These are phyloP conservation scores for Pseudochaenichthys georgianus DNA, from an alignment of 2,797 vertebrate species.

Conservation along the genomic window DNA sequence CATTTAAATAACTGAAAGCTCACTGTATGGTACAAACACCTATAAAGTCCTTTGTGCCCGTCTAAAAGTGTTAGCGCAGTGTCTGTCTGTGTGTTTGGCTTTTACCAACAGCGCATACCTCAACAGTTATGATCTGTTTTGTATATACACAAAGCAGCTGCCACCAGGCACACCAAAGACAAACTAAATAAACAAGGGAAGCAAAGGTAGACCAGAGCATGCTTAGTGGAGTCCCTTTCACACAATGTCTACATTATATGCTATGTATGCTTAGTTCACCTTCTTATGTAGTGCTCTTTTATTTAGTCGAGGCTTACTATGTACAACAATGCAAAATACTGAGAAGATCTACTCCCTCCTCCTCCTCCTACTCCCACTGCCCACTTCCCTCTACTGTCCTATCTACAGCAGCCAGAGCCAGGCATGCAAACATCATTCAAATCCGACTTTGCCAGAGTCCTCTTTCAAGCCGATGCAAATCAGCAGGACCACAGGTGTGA, in stretches of 20 bases:
- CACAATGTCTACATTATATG: not conserved
- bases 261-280: not conserved
- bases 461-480: slow-evolving; percentile 86
- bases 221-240: too few species aligned
- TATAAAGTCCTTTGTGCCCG: not conserved
- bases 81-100: not conserved
- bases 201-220: slow-evolving; percentile 10
- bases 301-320: slow-evolving; percentile 3
- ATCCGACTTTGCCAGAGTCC: slow-evolving; percentile 75
- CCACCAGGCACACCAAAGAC: slow-evolving; percentile 7
- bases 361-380: not conserved
- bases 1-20: not conserved
- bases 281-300: not conserved
- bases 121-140: slow-evolving; percentile 54
- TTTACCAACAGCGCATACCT: slow-evolving; percentile 34
- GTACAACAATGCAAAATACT: slow-evolving; percentile 17
- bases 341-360: slow-evolving; percentile 9
- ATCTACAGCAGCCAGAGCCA: slow-evolving; percentile 53
- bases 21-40: not conserved
- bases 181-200: not conserved
- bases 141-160: slow-evolving; percentile 64
- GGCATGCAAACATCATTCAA: slow-evolving; percentile 87
- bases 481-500: slow-evolving; percentile 42
- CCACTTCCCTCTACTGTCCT: slow-evolving; percentile 30
- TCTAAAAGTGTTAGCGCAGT: not conserved